Conservation (phyloP, 2,888 invertebrate genomes). For the Notodonta dromedarius region DNA sequence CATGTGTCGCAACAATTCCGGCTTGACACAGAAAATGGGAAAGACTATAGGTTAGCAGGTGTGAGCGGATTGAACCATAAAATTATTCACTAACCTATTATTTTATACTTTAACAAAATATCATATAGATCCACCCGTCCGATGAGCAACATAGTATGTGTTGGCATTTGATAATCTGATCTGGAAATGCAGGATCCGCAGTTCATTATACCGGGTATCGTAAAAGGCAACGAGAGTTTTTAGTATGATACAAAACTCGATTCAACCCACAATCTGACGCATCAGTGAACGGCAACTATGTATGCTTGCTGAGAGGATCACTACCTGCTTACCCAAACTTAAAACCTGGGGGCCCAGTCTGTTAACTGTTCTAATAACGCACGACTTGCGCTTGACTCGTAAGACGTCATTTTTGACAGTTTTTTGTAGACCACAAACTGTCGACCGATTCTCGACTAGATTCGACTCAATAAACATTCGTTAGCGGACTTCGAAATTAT, state of each 20-base stretch:
- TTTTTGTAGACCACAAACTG: too few species aligned
- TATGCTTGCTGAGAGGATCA: neutral
- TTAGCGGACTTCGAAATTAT: too few species aligned
- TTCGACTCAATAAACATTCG: too few species aligned
- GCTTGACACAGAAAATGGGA: constrained; percentile 23
- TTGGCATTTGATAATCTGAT: neutral
- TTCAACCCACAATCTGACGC: neutral
- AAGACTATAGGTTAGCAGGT: constrained; percentile 13
- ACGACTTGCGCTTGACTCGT: too few species aligned
- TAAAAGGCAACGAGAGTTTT: neutral
- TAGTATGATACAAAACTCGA: constrained; percentile 1
- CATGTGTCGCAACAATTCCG: constrained; percentile 31
- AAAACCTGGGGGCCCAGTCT: too few species aligned
- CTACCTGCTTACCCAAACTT: too few species aligned
- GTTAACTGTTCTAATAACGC: too few species aligned
- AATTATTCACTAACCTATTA: constrained; percentile 28
- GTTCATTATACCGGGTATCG: constrained; percentile 13
- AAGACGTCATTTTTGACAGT: too few species aligned
- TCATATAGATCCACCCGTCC: too few species aligned
- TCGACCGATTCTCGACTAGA: too few species aligned
- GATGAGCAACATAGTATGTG: neutral
- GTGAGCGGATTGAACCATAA: constrained; percentile 7
- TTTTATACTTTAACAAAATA: constrained; percentile 14
- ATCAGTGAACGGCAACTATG: neutral
- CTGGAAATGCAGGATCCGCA: neutral